Percentiles rank a stretch among this genome's conserved stretches.
Evolutionary conservation across 2,113 vertebrate species (phyloP).

Genomic region (Spea multiplicata): DNA sequence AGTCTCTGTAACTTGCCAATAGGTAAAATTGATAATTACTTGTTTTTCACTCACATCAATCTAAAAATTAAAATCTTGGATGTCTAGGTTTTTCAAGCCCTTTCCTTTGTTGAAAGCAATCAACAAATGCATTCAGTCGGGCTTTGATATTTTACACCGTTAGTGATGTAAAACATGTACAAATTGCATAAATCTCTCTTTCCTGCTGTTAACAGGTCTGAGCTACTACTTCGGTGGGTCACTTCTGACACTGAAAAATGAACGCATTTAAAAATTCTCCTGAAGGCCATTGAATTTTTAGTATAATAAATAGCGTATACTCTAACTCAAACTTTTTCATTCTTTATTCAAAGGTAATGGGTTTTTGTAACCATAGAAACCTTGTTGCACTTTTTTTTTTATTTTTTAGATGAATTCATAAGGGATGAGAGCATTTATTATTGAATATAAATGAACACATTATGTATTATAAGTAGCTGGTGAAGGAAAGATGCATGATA

Average conservation of each 20-base stretch:
- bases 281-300: constrained; percentile 77
- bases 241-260: constrained; percentile 81
- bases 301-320: constrained; percentile 80
- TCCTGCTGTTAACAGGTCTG: constrained; percentile 68
- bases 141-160: constrained; percentile 54
- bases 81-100: neutral
- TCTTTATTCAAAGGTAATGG: constrained; percentile 84
- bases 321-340: constrained; percentile 85
- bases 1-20: neutral
- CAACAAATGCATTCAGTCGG: neutral
- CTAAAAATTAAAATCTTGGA: neutral
- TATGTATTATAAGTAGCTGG: constrained; percentile 79
- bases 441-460: constrained; percentile 84
- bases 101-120: constrained; percentile 1
- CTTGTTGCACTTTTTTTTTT: constrained; percentile 66
- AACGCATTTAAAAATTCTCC: constrained; percentile 75
- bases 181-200: constrained; percentile 72
- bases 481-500: constrained; percentile 70
- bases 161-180: constrained; percentile 67
- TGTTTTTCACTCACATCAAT: neutral
- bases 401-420: constrained; percentile 76
- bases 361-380: constrained; percentile 84
- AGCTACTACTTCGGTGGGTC: constrained; percentile 71
- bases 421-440: constrained; percentile 74
- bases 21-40: neutral